These are phyloP conservation scores for Tinea semifulvella DNA, from an alignment of 2,888 invertebrate species.

Conservation along the genomic window DNA sequence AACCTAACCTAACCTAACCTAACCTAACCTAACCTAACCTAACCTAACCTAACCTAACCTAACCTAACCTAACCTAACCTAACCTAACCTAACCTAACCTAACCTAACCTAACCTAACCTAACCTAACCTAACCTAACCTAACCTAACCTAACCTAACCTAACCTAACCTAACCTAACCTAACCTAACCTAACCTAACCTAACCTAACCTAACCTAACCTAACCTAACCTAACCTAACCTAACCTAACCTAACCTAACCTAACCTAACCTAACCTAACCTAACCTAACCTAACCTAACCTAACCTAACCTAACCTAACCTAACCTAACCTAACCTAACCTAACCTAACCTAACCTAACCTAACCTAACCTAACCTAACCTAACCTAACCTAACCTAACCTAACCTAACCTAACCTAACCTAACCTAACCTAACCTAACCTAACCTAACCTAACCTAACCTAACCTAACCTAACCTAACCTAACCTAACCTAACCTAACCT, in stretches of 20 bases:
- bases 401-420: slow-evolving; percentile 10
- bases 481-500: slow-evolving; percentile 12
- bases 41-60: slow-evolving; percentile 12
- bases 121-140: slow-evolving; percentile 10
- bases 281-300: slow-evolving; percentile 10
- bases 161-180: slow-evolving; percentile 10
- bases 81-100: slow-evolving; percentile 12
- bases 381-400: slow-evolving; percentile 10
- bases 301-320: slow-evolving; percentile 10
- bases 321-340: slow-evolving; percentile 10
- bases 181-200: slow-evolving; percentile 5
- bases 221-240: slow-evolving; percentile 10
- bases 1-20: slow-evolving; percentile 12
- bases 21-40: slow-evolving; percentile 12
- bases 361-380: slow-evolving; percentile 6
- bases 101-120: slow-evolving; percentile 12
- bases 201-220: slow-evolving; percentile 10
- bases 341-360: slow-evolving; percentile 9
- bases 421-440: slow-evolving; percentile 5
- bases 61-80: slow-evolving; percentile 12
- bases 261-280: slow-evolving; percentile 9
- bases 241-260: slow-evolving; percentile 5
- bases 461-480: slow-evolving; percentile 12
- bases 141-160: slow-evolving; percentile 4
- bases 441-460: slow-evolving; percentile 11